These are phyloP conservation scores for Pseudachorutes palmiensis DNA, from an alignment of 1,140 invertebrate species.

Conservation along the genomic window DNA sequence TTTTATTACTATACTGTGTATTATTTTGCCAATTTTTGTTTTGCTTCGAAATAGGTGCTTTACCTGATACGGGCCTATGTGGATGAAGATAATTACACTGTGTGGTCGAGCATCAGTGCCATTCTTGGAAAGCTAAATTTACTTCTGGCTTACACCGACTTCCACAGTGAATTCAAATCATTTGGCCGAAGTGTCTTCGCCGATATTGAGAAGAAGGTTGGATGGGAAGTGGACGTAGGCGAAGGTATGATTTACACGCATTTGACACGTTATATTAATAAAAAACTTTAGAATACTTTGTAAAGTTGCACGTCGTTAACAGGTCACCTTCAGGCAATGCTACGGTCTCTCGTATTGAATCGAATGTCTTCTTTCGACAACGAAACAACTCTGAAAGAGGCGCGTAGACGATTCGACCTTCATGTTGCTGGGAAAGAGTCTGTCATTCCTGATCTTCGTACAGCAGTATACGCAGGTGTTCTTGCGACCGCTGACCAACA, in stretches of 20 bases:
- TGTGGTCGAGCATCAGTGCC: constrained; percentile 79
- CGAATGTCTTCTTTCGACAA: constrained; percentile 74
- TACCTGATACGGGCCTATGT: constrained; percentile 66
- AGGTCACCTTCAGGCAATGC: constrained; percentile 71
- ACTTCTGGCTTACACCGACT: constrained; percentile 67
- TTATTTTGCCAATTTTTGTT: neutral
- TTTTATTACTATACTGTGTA: neutral
- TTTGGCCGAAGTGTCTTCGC: constrained; percentile 62
- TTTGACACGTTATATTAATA: too few species aligned
- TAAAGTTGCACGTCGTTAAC: too few species aligned
- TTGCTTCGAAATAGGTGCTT: constrained; percentile 45
- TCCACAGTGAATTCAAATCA: constrained; percentile 55
- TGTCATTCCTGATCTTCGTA: constrained; percentile 79
- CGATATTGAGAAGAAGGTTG: constrained; percentile 59
- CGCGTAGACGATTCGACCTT: constrained; percentile 56
- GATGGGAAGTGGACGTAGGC: constrained; percentile 64
- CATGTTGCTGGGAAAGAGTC: constrained; percentile 55
- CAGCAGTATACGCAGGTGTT: constrained; percentile 76
- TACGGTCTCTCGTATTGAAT: constrained; percentile 71
- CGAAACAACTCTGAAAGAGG: constrained; percentile 62
- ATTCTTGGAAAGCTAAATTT: constrained; percentile 64
- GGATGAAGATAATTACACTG: constrained; percentile 83
- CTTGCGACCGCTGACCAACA: constrained; percentile 59
- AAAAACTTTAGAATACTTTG: too few species aligned
- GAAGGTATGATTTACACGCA: too few species aligned